phyloP scores from a whole-genome alignment of 2,797 vertebrate genomes.

The Trachops cirrhosus region DNA sequence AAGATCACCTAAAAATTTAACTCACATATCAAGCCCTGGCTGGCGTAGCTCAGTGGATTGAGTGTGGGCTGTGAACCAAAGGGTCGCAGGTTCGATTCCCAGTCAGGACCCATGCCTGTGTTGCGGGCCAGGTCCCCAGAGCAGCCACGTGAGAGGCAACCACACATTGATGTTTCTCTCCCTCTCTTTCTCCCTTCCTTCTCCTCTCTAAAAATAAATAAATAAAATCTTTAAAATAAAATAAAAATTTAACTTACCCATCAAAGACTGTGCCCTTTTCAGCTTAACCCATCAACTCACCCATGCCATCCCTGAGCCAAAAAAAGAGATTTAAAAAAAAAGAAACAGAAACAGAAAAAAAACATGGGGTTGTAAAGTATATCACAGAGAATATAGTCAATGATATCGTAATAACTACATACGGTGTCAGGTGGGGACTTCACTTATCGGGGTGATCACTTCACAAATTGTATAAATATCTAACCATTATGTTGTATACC shows the following conservation, averaged over 20 bases:
- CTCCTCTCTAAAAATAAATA: no score
- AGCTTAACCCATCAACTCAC: background rate
- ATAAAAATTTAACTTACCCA: slow-evolving; percentile 14
- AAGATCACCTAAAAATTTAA: slow-evolving; percentile 31
- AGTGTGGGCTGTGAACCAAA: no score
- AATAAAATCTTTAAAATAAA: no score
- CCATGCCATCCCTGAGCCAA: background rate
- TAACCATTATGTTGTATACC: background rate
- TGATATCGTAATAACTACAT: background rate
- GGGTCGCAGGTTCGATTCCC: no score
- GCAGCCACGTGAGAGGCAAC: no score
- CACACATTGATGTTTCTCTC: no score
- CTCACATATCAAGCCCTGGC: background rate
- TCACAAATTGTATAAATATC: background rate
- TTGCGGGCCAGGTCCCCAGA: no score
- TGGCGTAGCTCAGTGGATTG: no score
- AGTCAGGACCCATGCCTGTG: no score
- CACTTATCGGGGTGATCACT: background rate
- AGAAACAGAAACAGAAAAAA: background rate
- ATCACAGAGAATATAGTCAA: background rate
- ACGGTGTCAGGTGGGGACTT: background rate
- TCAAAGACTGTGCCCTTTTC: slow-evolving; percentile 1
- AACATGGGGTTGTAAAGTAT: background rate
- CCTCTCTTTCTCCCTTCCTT: no score
- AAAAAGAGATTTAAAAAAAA: background rate